Evolutionary conservation across 2,888 invertebrate species (phyloP), one percentile per base, ranked within the genome.

Genomic region (Platynereis dumerilii): DNA sequence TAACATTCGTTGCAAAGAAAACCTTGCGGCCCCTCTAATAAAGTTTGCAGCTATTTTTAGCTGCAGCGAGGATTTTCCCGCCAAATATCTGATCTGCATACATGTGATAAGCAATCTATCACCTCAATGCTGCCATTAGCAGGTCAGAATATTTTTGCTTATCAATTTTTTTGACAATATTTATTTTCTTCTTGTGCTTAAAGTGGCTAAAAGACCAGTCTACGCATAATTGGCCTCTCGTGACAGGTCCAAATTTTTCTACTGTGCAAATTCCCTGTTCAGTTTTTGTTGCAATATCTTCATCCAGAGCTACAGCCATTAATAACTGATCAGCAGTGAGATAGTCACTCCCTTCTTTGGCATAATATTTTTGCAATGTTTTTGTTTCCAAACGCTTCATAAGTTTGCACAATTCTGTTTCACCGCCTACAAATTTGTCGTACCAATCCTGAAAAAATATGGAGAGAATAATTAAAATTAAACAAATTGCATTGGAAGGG

Each of bases 291-390:
- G 24, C 34, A 34, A 64, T 28, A 10, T 29, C 24, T n/a, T 55
- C 29, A 15, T 64, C 52, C 1, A 64, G 20, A 1, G 52, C 20
- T 7, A 58, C 39, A 1, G 66, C 66, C 57, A 57, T 58, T 17
- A 62, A 27, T 7, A 58, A 28, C 29, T 66, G 66, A 54, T 66
- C 66, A 20, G 66, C 66, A 0, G 58, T 66, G 27, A 27, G 15
- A 29, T 61, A 53, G n/a, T 58, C 27, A 1, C 27, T 28, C 2
- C 44, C 60, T 0, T 53, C 42, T 12, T 5, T 15, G 5, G 34
- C 34, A 1, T 34, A 22, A 17, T 10, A 0, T 34, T 39, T 7
- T 15, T 26, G 27, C 7, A 61, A 28, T 20, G 57, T 62, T 22
- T 57, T 61, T 29, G n/a, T 28, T 57, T 62, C 66, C 12, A 62